A percentile compares a stretch with the other conserved stretches of the same genome.
phyloP scores from a whole-genome alignment of 2,888 invertebrate species.

The Yponomeuta sedellus region DNA sequence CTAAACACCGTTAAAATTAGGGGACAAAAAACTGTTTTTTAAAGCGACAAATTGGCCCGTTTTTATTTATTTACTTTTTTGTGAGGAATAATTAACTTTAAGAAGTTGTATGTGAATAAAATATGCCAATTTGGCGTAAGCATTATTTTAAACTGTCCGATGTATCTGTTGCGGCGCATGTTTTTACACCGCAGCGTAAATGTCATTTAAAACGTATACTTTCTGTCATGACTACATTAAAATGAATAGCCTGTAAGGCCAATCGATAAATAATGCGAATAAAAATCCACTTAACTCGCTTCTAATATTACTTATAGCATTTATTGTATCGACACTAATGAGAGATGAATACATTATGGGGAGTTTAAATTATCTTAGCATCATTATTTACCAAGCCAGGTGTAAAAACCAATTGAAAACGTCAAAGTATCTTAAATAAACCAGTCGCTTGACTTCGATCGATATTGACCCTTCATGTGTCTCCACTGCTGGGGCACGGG shows the following conservation, averaged over 20 bases:
- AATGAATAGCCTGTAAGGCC: not conserved
- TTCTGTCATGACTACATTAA: not conserved
- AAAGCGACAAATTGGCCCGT: too few relatives aligned
- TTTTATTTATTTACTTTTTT: too few relatives aligned
- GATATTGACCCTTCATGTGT: too few relatives aligned
- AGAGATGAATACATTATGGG: not conserved
- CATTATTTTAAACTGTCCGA: too few relatives aligned
- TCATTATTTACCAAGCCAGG: not conserved
- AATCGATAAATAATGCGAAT: not conserved
- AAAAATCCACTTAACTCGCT: not conserved
- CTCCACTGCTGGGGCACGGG: too few relatives aligned
- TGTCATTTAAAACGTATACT: not conserved
- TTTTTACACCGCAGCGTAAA: not conserved
- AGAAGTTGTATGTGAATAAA: too few relatives aligned
- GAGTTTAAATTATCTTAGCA: not conserved
- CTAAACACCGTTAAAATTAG: too few relatives aligned
- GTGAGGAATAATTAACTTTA: too few relatives aligned
- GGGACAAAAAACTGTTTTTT: too few relatives aligned
- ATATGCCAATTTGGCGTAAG: too few relatives aligned
- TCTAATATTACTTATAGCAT: not conserved
- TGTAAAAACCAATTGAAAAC: not conserved
- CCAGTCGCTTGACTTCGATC: not conserved
- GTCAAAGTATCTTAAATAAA: not conserved
- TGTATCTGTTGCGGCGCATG: not conserved
- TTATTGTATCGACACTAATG: not conserved